Evolutionary conservation across 2,888 invertebrate species (phyloP).

Genomic region (Microlaimidae sp.): DNA sequence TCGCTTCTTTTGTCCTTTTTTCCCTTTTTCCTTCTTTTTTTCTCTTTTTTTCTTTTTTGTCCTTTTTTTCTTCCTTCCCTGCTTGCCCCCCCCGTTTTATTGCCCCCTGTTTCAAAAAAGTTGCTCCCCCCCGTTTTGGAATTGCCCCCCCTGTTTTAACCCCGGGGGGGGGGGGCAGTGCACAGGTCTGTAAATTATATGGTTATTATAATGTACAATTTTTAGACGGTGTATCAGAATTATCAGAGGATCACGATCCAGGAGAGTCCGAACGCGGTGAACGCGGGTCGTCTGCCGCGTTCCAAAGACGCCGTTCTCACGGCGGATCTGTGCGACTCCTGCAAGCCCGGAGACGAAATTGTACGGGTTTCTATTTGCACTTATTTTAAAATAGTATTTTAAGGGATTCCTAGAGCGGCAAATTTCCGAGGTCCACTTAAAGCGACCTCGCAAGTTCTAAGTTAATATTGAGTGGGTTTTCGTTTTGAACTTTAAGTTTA

Average conservation of each 20-base stretch:
- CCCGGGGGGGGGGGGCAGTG: not conserved
- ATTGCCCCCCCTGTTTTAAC: too few species aligned
- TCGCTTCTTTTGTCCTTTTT: too few species aligned
- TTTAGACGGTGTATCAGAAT: slow-evolving; percentile 86
- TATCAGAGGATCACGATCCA: slow-evolving; percentile 94
- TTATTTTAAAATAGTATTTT: not conserved
- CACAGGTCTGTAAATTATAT: not conserved
- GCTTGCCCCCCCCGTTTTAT: too few species aligned
- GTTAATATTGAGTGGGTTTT: not conserved
- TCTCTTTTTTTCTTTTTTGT: too few species aligned
- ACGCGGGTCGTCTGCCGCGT: slow-evolving; percentile 86
- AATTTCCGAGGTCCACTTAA: not conserved
- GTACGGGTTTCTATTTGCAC: too few species aligned
- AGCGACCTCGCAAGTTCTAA: not conserved
- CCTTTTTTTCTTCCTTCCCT: too few species aligned
- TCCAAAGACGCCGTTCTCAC: slow-evolving; percentile 88
- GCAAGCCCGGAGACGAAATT: slow-evolving; percentile 96
- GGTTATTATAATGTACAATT: not conserved
- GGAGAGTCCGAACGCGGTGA: slow-evolving; percentile 91
- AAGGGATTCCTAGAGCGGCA: not conserved
- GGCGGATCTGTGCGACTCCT: slow-evolving; percentile 83
- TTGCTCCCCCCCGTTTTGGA: too few species aligned
- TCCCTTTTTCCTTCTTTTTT: too few species aligned
- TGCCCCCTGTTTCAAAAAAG: too few species aligned
- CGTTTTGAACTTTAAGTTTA: too few species aligned